Base-by-base conservation (phyloP, 2,113 vertebrate genomes). In the Hypomesus transpacificus region DNA sequence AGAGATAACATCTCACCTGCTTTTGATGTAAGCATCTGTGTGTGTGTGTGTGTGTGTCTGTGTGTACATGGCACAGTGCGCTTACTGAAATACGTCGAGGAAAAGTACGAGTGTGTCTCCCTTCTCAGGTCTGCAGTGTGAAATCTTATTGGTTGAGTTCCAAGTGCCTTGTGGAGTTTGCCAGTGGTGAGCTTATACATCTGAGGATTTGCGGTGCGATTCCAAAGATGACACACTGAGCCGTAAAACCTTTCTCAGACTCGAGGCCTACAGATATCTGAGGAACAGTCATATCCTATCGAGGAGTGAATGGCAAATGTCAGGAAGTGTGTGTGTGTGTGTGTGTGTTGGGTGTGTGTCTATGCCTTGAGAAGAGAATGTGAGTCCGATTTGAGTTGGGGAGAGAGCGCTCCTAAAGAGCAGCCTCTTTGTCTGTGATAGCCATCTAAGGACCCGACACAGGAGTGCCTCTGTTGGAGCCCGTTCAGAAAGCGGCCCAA, bases 351-450 rank as follows among this genome's bases (percentile, higher is more conserved):
- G 85, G 76, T 80, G 76, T 76, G 75, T 75, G 74, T 73, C 1
- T 54, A 70, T 76, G 66, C 20, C 67, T 2, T 75, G 66, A 83
- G 68, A 78, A 77, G 79, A 83, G 84, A 34, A 78, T 82, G 69
- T 1, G 77, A 86, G 82, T 82, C 26, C 39, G 72, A 85, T 87
- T 82, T 78, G 34, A 69, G 74, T 76, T 26, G 20, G 54, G 81
- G 52, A 51, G 68, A 0, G 58, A 68, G 75, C 71, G 64, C 61
- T 22, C 57, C 73, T 61, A 1, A 34, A 60, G 68, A 69, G 56
- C 21, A 64, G 69, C n/a, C 66, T 58, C 67, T 77, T 53, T 71
- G 66, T 52, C 18, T 52, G 5, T 68, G 85, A 89, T 87, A 85
- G 79, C 66, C 74, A 91, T 87, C 85, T 68, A 24, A 76, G 34